A percentile compares a stretch with the other conserved stretches of the same genome.
phyloP scores from a whole-genome alignment of 2,797 vertebrate species.

The Protosalanx chinensis region DNA sequence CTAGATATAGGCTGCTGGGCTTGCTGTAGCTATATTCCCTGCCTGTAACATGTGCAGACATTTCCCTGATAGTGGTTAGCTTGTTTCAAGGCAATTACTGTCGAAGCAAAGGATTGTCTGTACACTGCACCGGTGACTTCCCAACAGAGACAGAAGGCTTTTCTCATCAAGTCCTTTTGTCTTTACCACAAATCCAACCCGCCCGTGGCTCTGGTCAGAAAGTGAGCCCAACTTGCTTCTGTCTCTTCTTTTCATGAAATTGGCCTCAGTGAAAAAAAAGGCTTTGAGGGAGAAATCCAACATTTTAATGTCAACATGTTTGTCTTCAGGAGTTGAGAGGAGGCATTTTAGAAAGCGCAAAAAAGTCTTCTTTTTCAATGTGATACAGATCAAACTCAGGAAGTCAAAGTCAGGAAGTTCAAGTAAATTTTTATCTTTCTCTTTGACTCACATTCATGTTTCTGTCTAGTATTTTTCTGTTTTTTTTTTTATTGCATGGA shows the following conservation, averaged over 20 bases:
- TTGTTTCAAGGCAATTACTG: slow-evolving; percentile 51
- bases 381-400: neutral
- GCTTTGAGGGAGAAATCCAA: too few species aligned
- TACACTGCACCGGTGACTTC: slow-evolving; percentile 42
- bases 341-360: neutral
- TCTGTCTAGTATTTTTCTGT: neutral
- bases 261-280: neutral
- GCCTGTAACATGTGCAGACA: slow-evolving; percentile 16
- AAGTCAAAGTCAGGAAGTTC: neutral
- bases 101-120: slow-evolving; percentile 39
- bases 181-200: slow-evolving; percentile 8
- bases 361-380: neutral
- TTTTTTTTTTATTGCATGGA: neutral
- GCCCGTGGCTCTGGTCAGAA: slow-evolving; percentile 22
- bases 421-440: neutral
- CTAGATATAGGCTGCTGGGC: slow-evolving; percentile 17
- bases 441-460: neutral
- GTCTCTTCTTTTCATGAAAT: slow-evolving; percentile 19
- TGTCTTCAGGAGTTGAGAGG: slow-evolving; percentile 14
- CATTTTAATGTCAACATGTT: neutral
- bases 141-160: slow-evolving; percentile 28
- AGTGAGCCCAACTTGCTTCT: slow-evolving; percentile 14
- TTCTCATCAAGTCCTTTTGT: slow-evolving; percentile 38
- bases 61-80: slow-evolving; percentile 30
- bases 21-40: slow-evolving; percentile 39